Evolutionary conservation across 2,888 invertebrate genomes (phyloP).

Genomic region (Orthosia gracilis): DNA sequence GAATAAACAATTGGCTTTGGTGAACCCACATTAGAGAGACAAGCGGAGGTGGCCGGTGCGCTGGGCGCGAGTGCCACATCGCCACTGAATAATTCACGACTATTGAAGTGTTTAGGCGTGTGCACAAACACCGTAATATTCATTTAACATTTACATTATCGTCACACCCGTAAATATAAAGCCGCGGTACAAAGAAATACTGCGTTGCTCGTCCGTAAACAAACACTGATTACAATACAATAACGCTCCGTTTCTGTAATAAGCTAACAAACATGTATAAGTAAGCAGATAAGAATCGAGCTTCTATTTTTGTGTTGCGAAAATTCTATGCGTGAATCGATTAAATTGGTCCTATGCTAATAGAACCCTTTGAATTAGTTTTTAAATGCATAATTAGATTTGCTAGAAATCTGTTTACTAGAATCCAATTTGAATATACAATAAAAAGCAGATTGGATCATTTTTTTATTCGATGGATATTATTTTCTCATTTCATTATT

Average conservation of each 20-base stretch:
- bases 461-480: constrained; percentile 8
- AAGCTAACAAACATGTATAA: constrained; percentile 24
- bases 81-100: constrained; percentile 86
- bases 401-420: constrained; percentile 17
- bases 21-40: constrained; percentile 55
- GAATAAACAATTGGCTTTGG: constrained; percentile 77
- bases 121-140: constrained; percentile 85
- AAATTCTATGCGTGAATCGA: constrained; percentile 21
- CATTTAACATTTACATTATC: constrained; percentile 87
- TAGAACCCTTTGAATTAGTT: constrained; percentile 16
- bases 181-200: constrained; percentile 74
- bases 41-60: constrained; percentile 33
- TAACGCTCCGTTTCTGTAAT: constrained; percentile 36
- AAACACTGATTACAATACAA: constrained; percentile 62
- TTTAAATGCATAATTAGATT: constrained; percentile 24
- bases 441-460: constrained; percentile 9
- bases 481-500: constrained; percentile 22
- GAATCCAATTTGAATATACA: constrained; percentile 26
- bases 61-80: constrained; percentile 68
- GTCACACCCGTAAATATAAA: constrained; percentile 78
- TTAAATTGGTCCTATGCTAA: constrained; percentile 30
- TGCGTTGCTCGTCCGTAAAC: constrained; percentile 76
- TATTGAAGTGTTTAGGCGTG: constrained; percentile 83
- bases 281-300: constrained; percentile 22
- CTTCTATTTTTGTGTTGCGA: constrained; percentile 20